Base-by-base conservation (phyloP, 2,888 invertebrate genomes). In the Thecocarcelia acutangulata region DNA sequence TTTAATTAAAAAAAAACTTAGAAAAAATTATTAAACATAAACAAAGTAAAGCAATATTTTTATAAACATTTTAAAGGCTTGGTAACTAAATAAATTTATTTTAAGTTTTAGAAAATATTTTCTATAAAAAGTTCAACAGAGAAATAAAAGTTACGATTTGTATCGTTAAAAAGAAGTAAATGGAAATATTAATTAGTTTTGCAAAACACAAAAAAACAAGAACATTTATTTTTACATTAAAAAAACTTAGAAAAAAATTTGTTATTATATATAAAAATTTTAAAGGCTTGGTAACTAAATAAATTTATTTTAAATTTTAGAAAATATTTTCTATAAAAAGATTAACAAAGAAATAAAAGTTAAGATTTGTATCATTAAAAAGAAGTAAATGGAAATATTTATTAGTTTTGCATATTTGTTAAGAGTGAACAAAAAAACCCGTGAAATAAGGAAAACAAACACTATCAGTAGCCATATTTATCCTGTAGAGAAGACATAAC, bases 401-500 rank as follows among this genome's bases (percentile, higher is more conserved):
- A 40, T 61, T 48, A 15, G 48, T 82, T 85, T 83, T 56, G 24
- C 13, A 44, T 50, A 11, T 28, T 63, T 72, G n/a, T 44, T 33
- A 56, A 80, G 85, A 84, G 83, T 84, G 78, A 86, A 81, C 78
- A 83, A 77, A 84, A 83, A 79, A 77, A 56, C 19, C 42, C 24
- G 19, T 24, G 24, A 42, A 3, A 24, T 58, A 54, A 24, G 15
- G 9, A 61, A 83, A 84, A 83, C 80, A 84, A 84, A 85, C 79
- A 81, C 85, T 88, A 88, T 93, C 93, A 93, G 92, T 93, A 93
- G 64, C 93, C 93, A 90, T 93, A 93, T 90, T 92, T 92, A 90
- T 93, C 98, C 93, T 98, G 98, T 89, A 98, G 93, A 85, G 97
- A 97, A 83, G 95, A 95, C 93, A 98, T 97, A 19, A 98, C 95